A percentile compares a stretch with the other conserved stretches of the same genome.
phyloP scores from a whole-genome alignment of 2,113 vertebrate species.

The Cisticola juncidis region DNA sequence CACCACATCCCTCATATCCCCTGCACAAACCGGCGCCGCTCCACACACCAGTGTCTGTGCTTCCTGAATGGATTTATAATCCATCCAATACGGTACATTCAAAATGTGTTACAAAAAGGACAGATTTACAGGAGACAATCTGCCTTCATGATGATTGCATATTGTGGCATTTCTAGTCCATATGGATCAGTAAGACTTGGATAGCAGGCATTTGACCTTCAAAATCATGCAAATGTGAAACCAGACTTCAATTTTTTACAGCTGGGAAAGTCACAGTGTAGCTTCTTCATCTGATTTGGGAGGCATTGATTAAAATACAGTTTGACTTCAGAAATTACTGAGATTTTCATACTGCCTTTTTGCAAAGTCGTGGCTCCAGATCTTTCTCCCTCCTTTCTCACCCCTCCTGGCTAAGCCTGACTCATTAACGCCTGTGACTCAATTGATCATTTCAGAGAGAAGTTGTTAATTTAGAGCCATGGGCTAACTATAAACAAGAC shows the following conservation, averaged over 20 bases:
- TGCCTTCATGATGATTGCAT: slow-evolving; percentile 84
- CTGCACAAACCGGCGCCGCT: slow-evolving; percentile 4
- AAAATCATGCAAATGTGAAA: slow-evolving; percentile 82
- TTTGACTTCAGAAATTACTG: slow-evolving; percentile 69
- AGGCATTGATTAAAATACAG: slow-evolving; percentile 77
- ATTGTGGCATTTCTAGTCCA: slow-evolving; percentile 88
- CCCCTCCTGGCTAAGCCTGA: slow-evolving; percentile 72
- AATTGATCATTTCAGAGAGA: slow-evolving; percentile 75
- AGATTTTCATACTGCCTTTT: slow-evolving; percentile 39
- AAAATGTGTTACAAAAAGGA: slow-evolving; percentile 80
- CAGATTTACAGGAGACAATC: slow-evolving; percentile 85
- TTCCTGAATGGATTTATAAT: slow-evolving; percentile 79
- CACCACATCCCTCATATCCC: not conserved
- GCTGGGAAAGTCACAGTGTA: slow-evolving; percentile 72
- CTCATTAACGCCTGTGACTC: slow-evolving; percentile 77
- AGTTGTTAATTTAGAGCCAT: slow-evolving; percentile 75
- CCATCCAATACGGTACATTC: slow-evolving; percentile 79
- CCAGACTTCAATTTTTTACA: slow-evolving; percentile 79
- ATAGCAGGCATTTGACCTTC: slow-evolving; percentile 86
- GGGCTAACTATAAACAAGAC: slow-evolving; percentile 69
- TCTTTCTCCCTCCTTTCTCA: slow-evolving; percentile 5
- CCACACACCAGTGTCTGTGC: slow-evolving; percentile 42
- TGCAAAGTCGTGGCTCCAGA: slow-evolving; percentile 5
- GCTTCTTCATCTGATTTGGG: slow-evolving; percentile 67
- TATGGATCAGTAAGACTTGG: slow-evolving; percentile 85